These are phyloP conservation scores for Vesta saturnalis DNA, from an alignment of 2,888 invertebrate species.

Conservation along the genomic window DNA sequence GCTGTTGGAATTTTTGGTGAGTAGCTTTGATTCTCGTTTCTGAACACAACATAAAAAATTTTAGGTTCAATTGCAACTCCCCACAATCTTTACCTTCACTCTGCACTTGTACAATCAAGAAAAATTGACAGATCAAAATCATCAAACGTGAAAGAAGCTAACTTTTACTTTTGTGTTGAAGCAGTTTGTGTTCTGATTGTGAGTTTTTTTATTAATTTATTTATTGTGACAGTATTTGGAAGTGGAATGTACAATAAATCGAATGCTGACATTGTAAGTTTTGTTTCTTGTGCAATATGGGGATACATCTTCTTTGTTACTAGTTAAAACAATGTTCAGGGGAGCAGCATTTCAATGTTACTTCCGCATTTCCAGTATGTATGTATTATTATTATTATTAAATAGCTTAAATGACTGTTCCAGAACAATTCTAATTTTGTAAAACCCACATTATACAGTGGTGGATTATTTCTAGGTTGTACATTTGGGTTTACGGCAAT, in stretches of 20 bases:
- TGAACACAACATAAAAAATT: background rate
- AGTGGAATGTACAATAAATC: constrained; percentile 80
- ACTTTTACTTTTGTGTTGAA: constrained; percentile 85
- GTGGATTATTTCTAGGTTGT: constrained; percentile 80
- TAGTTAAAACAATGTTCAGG: background rate
- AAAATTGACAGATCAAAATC: constrained; percentile 79
- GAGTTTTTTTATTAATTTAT: constrained; percentile 88
- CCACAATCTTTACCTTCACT: constrained; percentile 90
- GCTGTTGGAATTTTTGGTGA: constrained; percentile 81
- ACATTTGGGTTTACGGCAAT: constrained; percentile 79
- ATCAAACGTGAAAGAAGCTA: constrained; percentile 80
- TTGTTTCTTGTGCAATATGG: background rate
- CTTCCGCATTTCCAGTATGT: too few species aligned
- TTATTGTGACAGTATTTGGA: constrained; percentile 89
- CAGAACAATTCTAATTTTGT: constrained; percentile 65
- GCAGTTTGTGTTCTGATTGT: constrained; percentile 81
- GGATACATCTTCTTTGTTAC: background rate
- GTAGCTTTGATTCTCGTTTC: background rate
- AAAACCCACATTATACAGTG: constrained; percentile 76
- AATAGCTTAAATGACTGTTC: too few species aligned
- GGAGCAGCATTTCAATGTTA: background rate
- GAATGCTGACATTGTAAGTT: constrained; percentile 73
- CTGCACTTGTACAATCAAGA: constrained; percentile 88
- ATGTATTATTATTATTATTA: too few species aligned
- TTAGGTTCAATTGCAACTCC: constrained; percentile 85